Evolutionary conservation across 2,797 vertebrate species (phyloP), one percentile per base, ranked within the genome.

Genomic region (Orientallactaga sibirica): DNA sequence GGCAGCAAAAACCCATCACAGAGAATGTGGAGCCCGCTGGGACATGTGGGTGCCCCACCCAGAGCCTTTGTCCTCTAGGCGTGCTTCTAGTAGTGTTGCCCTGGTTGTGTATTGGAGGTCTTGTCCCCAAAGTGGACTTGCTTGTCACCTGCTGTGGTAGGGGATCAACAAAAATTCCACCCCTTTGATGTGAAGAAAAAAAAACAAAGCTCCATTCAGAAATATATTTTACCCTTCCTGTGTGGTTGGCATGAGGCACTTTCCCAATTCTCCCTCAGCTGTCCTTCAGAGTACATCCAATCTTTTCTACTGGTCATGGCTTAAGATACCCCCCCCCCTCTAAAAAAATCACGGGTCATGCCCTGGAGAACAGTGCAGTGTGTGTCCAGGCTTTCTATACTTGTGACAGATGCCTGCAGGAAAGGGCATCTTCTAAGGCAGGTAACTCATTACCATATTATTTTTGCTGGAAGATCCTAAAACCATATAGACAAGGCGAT

Each of bases 1-100:
- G 94, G 89, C 91, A 85, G 96, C 74, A 93, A 78, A 86, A 78
- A 27, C 41, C 92, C 87, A 61, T 64, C 79, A 24, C 24, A 0
- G 76, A 82, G 66, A 89, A 55, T 0, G 14, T 0, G 67, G 11
- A 81, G 86, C 73, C 29, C 0, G 37, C 91, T 41, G 80, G 67
- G 48, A 55, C 58, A 43, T 27, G 80, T n/a, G 77, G 55, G 66
- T 22, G 92, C 93, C 88, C 94, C 94, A 94, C 94, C 96, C 93
- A 91, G 70, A 68, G 77, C 70, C 95, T 94, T 94, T 94, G 89
- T 96, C 84, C 6, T 2, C 58, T 22, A 27, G 4, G 37, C n/a
- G 1, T 52, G 79, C 18, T 43, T 33, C 79, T 66, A 14, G 73
- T 76, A 19, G 43, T 62, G 81, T 48, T 15, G 5, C 37, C 37